A percentile compares a stretch with the other conserved stretches of the same genome.
Evolutionary conservation across 1,140 invertebrate genomes (phyloP).

Genomic region (Drosophila pandora): DNA sequence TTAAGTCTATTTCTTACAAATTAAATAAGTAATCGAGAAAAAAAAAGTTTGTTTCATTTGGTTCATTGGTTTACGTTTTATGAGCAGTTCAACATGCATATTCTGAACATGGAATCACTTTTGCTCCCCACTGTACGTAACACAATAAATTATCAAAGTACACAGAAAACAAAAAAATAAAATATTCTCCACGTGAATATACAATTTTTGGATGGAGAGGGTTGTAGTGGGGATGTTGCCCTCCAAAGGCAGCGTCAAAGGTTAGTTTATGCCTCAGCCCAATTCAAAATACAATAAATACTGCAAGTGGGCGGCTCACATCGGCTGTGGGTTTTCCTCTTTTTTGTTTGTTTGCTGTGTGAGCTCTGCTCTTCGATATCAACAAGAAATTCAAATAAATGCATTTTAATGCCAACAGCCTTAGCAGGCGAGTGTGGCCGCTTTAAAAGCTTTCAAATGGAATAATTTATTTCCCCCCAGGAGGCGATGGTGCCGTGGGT

Average conservation of each 20-base stretch:
- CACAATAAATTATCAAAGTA: constrained; percentile 65
- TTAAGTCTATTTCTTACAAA: no score
- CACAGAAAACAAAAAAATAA: constrained; percentile 9
- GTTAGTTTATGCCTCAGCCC: constrained; percentile 53
- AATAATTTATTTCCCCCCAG: constrained; percentile 61
- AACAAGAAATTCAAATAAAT: constrained; percentile 62
- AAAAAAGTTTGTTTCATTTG: no score
- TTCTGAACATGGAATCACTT: no score
- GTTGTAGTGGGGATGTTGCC: constrained; percentile 3
- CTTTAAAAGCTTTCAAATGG: constrained; percentile 58
- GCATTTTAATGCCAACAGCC: constrained; percentile 54
- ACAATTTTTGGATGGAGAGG: neutral
- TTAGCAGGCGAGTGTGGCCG: constrained; percentile 31
- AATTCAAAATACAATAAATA: constrained; percentile 67
- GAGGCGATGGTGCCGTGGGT: constrained; percentile 15
- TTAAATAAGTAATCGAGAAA: no score
- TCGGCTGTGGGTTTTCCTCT: neutral
- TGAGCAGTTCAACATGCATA: no score
- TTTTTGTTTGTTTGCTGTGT: constrained; percentile 33
- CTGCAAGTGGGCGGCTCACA: constrained; percentile 55
- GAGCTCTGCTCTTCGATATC: constrained; percentile 39
- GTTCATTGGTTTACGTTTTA: no score
- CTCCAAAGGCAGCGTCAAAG: constrained; percentile 49
- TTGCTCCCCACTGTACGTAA: no score
- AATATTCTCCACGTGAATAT: constrained; percentile 21